Conservation (phyloP, 1,140 invertebrate genomes). For the Drosophila auraria region DNA sequence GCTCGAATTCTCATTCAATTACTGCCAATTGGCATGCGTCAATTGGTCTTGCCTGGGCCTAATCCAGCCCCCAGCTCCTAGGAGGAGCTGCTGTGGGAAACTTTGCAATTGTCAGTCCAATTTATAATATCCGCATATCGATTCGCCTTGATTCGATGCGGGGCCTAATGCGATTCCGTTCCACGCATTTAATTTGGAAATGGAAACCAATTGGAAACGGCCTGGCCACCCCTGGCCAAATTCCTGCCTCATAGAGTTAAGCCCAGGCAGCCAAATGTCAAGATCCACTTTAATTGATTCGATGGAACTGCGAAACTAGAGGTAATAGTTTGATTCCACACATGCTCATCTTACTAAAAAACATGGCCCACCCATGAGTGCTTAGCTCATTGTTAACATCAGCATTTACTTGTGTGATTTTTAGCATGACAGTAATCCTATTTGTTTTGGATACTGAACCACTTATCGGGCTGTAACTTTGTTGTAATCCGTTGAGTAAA, state of each 20-base stretch:
- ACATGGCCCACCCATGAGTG: not conserved
- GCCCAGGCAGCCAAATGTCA: slow-evolving; percentile 16
- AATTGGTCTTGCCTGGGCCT: slow-evolving; percentile 22
- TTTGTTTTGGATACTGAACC: not conserved
- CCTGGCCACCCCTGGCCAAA: not conserved
- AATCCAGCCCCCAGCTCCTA: not conserved
- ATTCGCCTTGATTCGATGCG: slow-evolving; percentile 9
- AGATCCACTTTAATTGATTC: slow-evolving; percentile 22
- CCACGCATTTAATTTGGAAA: slow-evolving; percentile 20
- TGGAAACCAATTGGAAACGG: slow-evolving; percentile 30
- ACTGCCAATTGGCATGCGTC: slow-evolving; percentile 42
- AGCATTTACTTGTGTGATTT: not conserved
- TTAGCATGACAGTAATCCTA: not conserved
- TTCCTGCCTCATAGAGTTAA: not conserved
- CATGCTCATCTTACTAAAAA: too few species aligned
- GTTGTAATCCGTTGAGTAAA: not conserved
- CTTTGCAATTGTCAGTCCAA: slow-evolving; percentile 26
- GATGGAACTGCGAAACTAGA: not conserved
- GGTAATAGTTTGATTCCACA: not conserved
- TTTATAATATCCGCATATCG: slow-evolving; percentile 32
- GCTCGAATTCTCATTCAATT: slow-evolving; percentile 39
- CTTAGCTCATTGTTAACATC: not conserved
- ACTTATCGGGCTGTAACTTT: not conserved
- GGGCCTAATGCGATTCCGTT: slow-evolving; percentile 20
- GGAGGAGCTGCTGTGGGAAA: not conserved